Conservation (phyloP, 1,140 invertebrate genomes). For the Panagrolaimus sp. region DNA sequence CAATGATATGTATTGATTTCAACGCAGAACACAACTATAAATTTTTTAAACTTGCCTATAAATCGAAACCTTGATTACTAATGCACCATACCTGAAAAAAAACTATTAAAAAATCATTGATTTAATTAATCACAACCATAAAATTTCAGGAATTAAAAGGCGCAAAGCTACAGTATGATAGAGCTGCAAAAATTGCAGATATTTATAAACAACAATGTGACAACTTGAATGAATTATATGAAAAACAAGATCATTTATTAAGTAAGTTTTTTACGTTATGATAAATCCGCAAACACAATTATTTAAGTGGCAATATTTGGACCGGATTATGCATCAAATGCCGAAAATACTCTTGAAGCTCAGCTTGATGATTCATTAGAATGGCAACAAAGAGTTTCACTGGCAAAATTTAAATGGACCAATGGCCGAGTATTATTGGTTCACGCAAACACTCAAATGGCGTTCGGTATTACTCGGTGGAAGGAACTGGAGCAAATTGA, state of each 20-base stretch:
- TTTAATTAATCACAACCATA: too few relatives aligned
- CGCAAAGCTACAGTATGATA: conserved; percentile 51
- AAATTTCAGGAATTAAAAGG: conserved; percentile 55
- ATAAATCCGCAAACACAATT: background rate
- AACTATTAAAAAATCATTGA: too few relatives aligned
- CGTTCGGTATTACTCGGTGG: conserved; percentile 63
- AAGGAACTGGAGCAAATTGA: conserved; percentile 60
- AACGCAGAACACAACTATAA: too few relatives aligned
- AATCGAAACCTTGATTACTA: too few relatives aligned
- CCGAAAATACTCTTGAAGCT: conserved; percentile 64
- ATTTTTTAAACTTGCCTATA: too few relatives aligned
- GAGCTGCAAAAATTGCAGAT: conserved; percentile 53
- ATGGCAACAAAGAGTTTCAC: conserved; percentile 63
- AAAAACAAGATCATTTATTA: conserved; percentile 64
- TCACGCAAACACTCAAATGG: conserved; percentile 63
- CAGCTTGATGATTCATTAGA: conserved; percentile 64
- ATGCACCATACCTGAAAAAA: too few relatives aligned
- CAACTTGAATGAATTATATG: conserved; percentile 63
- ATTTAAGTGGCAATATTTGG: conserved; percentile 63
- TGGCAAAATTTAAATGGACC: conserved; percentile 65
- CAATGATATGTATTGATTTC: too few relatives aligned
- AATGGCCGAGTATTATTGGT: conserved; percentile 63
- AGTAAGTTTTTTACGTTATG: conserved; percentile 58
- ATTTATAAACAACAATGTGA: conserved; percentile 61
- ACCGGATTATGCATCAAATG: conserved; percentile 64